phyloP scores from a whole-genome alignment of 2,888 invertebrate species.

The Megastigmus dorsalis region DNA sequence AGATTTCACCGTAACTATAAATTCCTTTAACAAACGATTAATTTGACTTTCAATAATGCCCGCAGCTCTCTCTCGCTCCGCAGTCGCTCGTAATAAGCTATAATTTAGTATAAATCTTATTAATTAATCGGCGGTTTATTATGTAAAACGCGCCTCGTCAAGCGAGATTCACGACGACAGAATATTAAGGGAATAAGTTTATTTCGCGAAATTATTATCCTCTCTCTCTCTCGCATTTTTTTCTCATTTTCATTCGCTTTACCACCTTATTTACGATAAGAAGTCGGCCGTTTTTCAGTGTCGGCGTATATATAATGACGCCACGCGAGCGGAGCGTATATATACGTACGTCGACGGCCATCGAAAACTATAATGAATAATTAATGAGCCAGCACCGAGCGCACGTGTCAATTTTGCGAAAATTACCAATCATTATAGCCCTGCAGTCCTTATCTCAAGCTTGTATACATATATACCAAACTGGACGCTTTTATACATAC shows the following conservation, averaged over 20 bases:
- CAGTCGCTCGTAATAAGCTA: slow-evolving; percentile 7
- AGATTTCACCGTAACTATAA: not conserved
- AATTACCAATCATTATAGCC: slow-evolving; percentile 39
- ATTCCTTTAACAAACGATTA: slow-evolving; percentile 30
- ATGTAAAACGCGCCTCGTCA: slow-evolving; percentile 7
- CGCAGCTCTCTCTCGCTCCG: no score
- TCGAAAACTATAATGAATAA: slow-evolving; percentile 46
- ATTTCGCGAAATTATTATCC: slow-evolving; percentile 13
- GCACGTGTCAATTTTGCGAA: slow-evolving; percentile 37
- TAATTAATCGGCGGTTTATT: slow-evolving; percentile 38
- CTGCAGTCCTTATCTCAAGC: slow-evolving; percentile 4
- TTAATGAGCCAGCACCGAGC: slow-evolving; percentile 29
- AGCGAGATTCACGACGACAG: not conserved
- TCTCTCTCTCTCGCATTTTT: not conserved
- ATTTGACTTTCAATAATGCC: slow-evolving; percentile 18
- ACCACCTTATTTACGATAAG: slow-evolving; percentile 43
- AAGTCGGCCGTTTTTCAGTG: not conserved
- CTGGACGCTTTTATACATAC: not conserved
- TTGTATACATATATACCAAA: no score
- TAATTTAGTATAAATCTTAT: slow-evolving; percentile 30
- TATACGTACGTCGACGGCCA: no score
- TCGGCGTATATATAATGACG: slow-evolving; percentile 1
- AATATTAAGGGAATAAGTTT: not conserved
- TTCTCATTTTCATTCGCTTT: no score
- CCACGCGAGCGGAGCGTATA: not conserved